Conservation (phyloP, 2,797 vertebrate species). For the Manis crassicaudata region DNA sequence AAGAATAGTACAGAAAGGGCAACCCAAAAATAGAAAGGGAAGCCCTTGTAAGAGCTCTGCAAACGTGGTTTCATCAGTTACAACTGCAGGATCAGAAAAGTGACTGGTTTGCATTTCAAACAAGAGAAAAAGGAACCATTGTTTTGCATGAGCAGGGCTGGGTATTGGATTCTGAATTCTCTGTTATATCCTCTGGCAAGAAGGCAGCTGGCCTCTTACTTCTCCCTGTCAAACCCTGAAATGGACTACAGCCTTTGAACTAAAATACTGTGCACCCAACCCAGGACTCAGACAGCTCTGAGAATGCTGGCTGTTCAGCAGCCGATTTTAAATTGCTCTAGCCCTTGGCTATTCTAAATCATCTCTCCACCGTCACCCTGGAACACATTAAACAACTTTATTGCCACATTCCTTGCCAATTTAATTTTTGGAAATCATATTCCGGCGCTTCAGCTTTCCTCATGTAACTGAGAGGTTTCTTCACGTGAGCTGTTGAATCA, state of each 20-base stretch:
- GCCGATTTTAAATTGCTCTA: constrained; percentile 49
- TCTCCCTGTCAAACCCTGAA: constrained; percentile 63
- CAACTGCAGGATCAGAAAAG: not conserved
- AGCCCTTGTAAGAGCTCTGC: not conserved
- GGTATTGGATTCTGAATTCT: constrained; percentile 60
- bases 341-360: constrained; percentile 70
- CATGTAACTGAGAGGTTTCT: not conserved
- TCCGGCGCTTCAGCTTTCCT: constrained; percentile 39
- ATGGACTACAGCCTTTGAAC: constrained; percentile 69
- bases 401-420: constrained; percentile 77
- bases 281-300: constrained; percentile 52
- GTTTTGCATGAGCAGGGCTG: constrained; percentile 40
- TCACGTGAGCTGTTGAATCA: constrained; percentile 12
- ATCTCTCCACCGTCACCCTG: constrained; percentile 60
- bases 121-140: constrained; percentile 62
- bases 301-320: constrained; percentile 53
- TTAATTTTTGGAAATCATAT: constrained; percentile 81
- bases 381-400: constrained; percentile 74
- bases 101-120: constrained; percentile 55
- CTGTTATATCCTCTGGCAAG: constrained; percentile 66
- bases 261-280: constrained; percentile 46
- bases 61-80: constrained; percentile 47
- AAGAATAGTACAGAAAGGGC: not conserved
- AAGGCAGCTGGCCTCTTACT: constrained; percentile 66
- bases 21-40: not conserved